Evolutionary conservation across 2,113 vertebrate species (phyloP).

Genomic region (Pseudois nayaur): DNA sequence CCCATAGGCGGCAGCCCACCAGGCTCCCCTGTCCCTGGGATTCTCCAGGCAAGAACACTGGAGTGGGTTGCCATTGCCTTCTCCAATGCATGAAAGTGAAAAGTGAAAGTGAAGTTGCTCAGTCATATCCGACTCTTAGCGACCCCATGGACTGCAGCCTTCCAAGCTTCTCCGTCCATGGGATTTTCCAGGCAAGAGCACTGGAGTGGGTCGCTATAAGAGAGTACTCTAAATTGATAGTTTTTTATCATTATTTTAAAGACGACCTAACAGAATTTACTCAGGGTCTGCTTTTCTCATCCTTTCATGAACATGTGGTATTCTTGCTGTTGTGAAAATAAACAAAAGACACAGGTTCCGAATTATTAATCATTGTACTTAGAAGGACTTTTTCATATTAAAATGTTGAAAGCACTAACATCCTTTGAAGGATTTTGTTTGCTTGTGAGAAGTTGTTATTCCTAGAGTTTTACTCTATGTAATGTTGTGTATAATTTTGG

Average conservation of each 20-base stretch:
- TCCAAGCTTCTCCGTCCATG: too few relatives aligned
- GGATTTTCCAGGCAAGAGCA: too few relatives aligned
- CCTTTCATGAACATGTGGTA: neutral
- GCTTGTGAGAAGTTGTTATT: neutral
- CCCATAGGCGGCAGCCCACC: too few relatives aligned
- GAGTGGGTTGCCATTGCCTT: too few relatives aligned
- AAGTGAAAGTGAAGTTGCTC: too few relatives aligned
- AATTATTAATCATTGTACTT: neutral
- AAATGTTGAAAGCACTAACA: neutral
- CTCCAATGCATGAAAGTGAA: too few relatives aligned
- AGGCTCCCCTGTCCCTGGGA: too few relatives aligned
- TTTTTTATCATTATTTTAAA: neutral
- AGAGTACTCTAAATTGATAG: neutral
- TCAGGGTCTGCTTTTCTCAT: neutral
- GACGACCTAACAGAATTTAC: neutral
- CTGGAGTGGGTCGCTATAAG: too few relatives aligned
- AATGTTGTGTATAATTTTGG: neutral
- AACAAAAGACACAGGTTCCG: neutral
- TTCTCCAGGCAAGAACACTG: too few relatives aligned
- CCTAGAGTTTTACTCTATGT: neutral
- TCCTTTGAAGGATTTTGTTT: neutral
- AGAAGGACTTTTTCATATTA: neutral
- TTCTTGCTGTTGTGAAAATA: conserved; percentile 33
- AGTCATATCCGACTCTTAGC: too few relatives aligned
- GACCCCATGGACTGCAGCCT: too few relatives aligned